Evolutionary conservation across 2,797 vertebrate species (phyloP).

Genomic region (Peromyscus eremicus): DNA sequence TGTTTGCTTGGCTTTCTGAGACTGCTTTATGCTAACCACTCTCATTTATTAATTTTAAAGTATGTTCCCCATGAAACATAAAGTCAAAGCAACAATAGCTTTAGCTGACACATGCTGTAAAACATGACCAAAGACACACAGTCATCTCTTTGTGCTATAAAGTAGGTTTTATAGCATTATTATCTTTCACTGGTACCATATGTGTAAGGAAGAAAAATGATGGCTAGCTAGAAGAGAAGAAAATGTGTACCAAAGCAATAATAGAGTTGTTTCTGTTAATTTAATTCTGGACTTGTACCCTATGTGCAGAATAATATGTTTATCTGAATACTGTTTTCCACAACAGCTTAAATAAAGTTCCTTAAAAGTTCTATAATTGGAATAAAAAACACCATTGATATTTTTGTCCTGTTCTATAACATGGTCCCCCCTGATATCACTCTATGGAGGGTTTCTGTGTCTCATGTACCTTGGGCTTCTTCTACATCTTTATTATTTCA

Average conservation of each 20-base stretch:
- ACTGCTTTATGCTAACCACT: slow-evolving; percentile 53
- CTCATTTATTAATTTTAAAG: slow-evolving; percentile 64
- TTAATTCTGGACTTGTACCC: background rate
- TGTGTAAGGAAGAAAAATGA: slow-evolving; percentile 64
- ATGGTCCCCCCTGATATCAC: background rate
- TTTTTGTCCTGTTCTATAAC: background rate
- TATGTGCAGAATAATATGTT: slow-evolving; percentile 35
- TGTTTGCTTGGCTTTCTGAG: slow-evolving; percentile 6
- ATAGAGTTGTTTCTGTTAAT: slow-evolving; percentile 35
- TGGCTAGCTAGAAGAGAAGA: background rate
- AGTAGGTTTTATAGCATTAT: slow-evolving; percentile 57
- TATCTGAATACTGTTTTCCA: background rate
- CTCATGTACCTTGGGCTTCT: background rate
- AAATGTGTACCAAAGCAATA: background rate
- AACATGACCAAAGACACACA: background rate
- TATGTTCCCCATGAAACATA: slow-evolving; percentile 67
- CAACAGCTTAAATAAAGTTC: background rate
- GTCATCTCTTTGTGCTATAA: slow-evolving; percentile 47
- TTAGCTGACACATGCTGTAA: slow-evolving; percentile 54
- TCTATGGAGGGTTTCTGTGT: background rate
- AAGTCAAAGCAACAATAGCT: slow-evolving; percentile 57
- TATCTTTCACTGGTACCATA: slow-evolving; percentile 22
- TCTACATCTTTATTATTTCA: slow-evolving; percentile 19
- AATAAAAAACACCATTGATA: background rate
- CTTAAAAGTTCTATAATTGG: background rate